Percentiles rank a stretch among this genome's conserved stretches.
Conservation (phyloP, 1,140 invertebrate species). For the Xylocopa sonorina region DNA sequence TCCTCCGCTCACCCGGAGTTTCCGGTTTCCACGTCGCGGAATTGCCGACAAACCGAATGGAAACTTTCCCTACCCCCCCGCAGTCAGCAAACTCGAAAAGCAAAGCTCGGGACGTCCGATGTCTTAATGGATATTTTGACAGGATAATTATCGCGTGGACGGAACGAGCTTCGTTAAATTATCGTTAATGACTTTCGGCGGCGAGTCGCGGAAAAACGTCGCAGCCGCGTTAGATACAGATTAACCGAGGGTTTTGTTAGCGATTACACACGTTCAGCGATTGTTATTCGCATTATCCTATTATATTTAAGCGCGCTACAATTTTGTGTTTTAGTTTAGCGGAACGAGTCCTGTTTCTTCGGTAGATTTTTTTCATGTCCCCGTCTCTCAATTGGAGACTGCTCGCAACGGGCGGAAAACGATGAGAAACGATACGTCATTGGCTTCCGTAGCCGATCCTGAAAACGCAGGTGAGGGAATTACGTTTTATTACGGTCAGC, state of each 20-base stretch:
- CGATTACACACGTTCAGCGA: too few species aligned
- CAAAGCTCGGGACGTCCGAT: constrained; percentile 41
- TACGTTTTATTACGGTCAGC: constrained; percentile 44
- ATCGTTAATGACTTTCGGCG: too few species aligned
- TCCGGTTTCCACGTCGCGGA: constrained; percentile 11
- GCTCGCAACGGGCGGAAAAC: background rate
- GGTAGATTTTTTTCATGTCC: background rate
- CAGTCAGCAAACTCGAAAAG: constrained; percentile 38
- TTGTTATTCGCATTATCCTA: too few species aligned
- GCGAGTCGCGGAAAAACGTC: too few species aligned
- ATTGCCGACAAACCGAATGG: constrained; percentile 40
- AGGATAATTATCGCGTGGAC: constrained; percentile 41
- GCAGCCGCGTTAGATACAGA: too few species aligned
- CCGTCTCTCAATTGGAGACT: background rate
- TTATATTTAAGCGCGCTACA: too few species aligned
- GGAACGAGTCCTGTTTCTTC: too few species aligned
- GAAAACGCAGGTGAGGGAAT: constrained; percentile 8
- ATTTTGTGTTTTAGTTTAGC: too few species aligned
- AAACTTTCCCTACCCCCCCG: constrained; percentile 5
- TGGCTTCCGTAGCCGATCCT: background rate
- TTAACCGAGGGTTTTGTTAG: too few species aligned
- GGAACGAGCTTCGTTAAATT: background rate
- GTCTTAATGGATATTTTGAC: constrained; percentile 61
- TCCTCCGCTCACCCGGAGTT: constrained; percentile 34
- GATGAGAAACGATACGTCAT: background rate